phyloP scores from a whole-genome alignment of 2,888 invertebrate species.

The Orthonevra nobilis region DNA sequence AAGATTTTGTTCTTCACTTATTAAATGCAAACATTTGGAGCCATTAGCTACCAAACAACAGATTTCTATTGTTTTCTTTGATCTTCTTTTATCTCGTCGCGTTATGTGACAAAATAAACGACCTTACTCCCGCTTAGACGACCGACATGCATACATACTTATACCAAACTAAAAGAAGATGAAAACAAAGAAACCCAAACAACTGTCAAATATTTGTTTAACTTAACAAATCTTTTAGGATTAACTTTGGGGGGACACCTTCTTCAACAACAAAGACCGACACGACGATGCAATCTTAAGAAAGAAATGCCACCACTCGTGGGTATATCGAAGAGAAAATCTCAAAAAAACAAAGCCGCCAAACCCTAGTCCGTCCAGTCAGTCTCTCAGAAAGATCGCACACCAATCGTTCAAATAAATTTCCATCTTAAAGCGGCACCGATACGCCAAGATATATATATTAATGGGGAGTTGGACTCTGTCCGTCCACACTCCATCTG shows the following conservation, averaged over 20 bases:
- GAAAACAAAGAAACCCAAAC: conserved; percentile 46
- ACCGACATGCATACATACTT: no score
- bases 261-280: background rate
- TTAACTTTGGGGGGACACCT: conserved; percentile 62
- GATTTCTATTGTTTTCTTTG: conserved; percentile 70
- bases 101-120: conserved; percentile 69
- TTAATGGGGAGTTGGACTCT: conserved; percentile 24
- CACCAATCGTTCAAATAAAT: conserved; percentile 68
- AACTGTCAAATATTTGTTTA: conserved; percentile 70
- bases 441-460: conserved; percentile 33
- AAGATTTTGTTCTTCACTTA: conserved; percentile 27
- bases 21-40: conserved; percentile 59
- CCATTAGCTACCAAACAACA: conserved; percentile 70
- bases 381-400: conserved; percentile 15
- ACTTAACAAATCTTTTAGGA: conserved; percentile 70
- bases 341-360: conserved; percentile 60
- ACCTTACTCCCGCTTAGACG: conserved; percentile 53
- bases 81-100: conserved; percentile 64
- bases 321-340: conserved; percentile 8
- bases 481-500: conserved; percentile 1
- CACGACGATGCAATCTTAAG: conserved; percentile 4
- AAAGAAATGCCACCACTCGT: background rate
- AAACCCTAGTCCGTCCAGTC: conserved; percentile 9
- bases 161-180: no score
- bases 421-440: conserved; percentile 64